These are phyloP conservation scores for Andrena haemorrhoa DNA, from an alignment of 2,888 invertebrate species.

Conservation along the genomic window DNA sequence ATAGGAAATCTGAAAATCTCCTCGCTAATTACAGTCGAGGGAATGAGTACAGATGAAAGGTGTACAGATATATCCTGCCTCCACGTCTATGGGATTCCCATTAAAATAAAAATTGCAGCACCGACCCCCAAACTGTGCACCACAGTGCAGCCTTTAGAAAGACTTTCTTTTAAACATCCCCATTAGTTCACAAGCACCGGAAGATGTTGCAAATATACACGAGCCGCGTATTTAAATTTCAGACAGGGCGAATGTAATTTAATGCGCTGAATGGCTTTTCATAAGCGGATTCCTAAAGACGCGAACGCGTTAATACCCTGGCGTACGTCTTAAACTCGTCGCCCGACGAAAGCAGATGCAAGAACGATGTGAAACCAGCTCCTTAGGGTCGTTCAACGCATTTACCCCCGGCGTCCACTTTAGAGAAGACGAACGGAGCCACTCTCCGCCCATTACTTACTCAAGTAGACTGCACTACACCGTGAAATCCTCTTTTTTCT, in stretches of 20 bases:
- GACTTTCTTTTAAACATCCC: too few relatives aligned
- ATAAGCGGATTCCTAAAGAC: neutral
- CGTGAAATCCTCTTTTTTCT: conserved; percentile 55
- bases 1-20: too few relatives aligned
- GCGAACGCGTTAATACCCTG: neutral
- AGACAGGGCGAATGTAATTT: neutral
- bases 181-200: too few relatives aligned
- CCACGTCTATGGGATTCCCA: too few relatives aligned
- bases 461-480: conserved; percentile 58
- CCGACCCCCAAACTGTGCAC: too few relatives aligned
- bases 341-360: conserved; percentile 21
- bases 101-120: too few relatives aligned
- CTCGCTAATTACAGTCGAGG: too few relatives aligned
- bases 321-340: neutral
- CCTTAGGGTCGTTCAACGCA: conserved; percentile 53
- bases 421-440: conserved; percentile 57
- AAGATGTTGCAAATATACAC: too few relatives aligned
- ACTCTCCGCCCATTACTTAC: conserved; percentile 64
- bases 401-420: conserved; percentile 58
- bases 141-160: too few relatives aligned
- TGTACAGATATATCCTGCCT: too few relatives aligned
- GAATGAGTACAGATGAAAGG: too few relatives aligned
- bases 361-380: conserved; percentile 34
- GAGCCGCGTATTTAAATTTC: too few relatives aligned
- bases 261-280: neutral